Evolutionary conservation across 2,888 invertebrate species (phyloP).

Genomic region (Parascotia fuliginaria): DNA sequence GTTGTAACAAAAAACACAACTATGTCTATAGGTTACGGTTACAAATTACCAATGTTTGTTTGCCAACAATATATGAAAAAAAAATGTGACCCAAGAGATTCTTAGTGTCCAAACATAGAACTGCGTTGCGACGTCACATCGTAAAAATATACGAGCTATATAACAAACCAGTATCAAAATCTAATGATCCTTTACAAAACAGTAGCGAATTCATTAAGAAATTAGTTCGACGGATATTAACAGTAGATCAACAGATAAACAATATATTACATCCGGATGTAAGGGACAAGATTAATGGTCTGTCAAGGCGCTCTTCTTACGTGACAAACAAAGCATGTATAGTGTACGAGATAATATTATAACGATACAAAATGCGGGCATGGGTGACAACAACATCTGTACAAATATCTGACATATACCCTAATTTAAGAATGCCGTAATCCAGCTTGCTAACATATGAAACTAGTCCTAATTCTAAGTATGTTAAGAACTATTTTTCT

Average conservation of each 20-base stretch:
- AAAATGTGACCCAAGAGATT: too few relatives aligned
- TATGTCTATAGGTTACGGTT: too few relatives aligned
- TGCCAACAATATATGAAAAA: slow-evolving; percentile 2
- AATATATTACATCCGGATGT: slow-evolving; percentile 29
- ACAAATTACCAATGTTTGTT: too few relatives aligned
- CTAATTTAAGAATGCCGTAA: too few relatives aligned
- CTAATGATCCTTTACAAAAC: slow-evolving; percentile 9
- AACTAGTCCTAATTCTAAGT: not conserved
- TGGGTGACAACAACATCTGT: not conserved
- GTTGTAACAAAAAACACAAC: too few relatives aligned
- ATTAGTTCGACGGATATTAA: slow-evolving; percentile 30
- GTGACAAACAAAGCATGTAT: slow-evolving; percentile 21
- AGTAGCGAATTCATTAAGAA: slow-evolving; percentile 27
- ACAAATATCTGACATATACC: not conserved
- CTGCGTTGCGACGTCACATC: too few relatives aligned
- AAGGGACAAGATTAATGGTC: slow-evolving; percentile 33
- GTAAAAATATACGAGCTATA: too few relatives aligned
- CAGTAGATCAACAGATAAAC: slow-evolving; percentile 37
- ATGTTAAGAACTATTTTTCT: not conserved
- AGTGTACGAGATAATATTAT: not conserved
- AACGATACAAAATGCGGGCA: not conserved
- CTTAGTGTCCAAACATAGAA: too few relatives aligned
- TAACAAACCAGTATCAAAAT: slow-evolving; percentile 3
- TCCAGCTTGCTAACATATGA: too few relatives aligned
- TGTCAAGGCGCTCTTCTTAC: slow-evolving; percentile 21